Conservation (phyloP, 2,888 invertebrate species). For the Chydorus sphaericus region DNA sequence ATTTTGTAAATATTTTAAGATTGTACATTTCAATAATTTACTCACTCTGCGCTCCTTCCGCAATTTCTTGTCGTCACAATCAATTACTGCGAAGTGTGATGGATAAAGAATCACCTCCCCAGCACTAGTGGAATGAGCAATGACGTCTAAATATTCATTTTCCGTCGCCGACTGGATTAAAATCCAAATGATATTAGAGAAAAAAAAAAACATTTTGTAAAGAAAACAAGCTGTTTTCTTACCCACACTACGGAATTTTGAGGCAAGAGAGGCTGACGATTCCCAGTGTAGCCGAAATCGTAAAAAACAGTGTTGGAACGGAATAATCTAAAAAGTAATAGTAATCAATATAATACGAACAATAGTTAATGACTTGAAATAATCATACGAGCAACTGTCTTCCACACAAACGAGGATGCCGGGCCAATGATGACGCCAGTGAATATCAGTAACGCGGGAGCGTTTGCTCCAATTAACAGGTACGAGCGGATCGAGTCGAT, state of each 20-base stretch:
- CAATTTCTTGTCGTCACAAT: conserved; percentile 1
- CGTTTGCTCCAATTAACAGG: conserved; percentile 30
- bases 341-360: background rate
- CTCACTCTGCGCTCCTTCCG: background rate
- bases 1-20: background rate
- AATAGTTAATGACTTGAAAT: background rate
- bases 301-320: conserved; percentile 28
- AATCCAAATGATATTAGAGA: conserved; percentile 1
- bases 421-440: conserved; percentile 39
- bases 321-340: conserved; percentile 20
- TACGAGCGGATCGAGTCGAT: conserved; percentile 36
- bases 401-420: conserved; percentile 25
- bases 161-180: conserved; percentile 14
- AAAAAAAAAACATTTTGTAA: conserved; percentile 4
- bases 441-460: conserved; percentile 33
- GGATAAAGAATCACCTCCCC: conserved; percentile 34
- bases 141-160: conserved; percentile 37
- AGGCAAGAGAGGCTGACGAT: conserved; percentile 25
- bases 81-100: background rate
- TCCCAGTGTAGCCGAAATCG: conserved; percentile 27
- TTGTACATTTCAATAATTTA: background rate
- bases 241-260: conserved; percentile 32
- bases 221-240: conserved; percentile 18
- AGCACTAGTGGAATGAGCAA: conserved; percentile 35
- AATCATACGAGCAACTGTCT: conserved; percentile 21